Conservation (phyloP, 2,113 vertebrate genomes). For the Hippocampus guttulatus region DNA sequence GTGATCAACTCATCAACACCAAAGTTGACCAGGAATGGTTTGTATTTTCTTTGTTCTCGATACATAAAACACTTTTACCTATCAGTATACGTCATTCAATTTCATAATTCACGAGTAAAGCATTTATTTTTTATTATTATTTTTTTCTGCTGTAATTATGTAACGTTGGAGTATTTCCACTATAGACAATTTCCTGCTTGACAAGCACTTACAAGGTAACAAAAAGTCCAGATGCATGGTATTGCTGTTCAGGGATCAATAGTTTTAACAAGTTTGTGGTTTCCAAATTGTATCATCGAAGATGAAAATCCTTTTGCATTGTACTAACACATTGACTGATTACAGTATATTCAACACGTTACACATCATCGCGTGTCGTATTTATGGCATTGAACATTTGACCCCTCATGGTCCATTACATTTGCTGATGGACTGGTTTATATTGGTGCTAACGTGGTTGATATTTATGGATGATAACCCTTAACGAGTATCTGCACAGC, state of each 20-base stretch:
- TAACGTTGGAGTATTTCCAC: conserved; percentile 60
- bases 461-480: conserved; percentile 23
- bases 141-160: conserved; percentile 38
- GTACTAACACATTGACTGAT: conserved; percentile 41
- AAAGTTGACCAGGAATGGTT: conserved; percentile 88
- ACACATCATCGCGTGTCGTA: conserved; percentile 18
- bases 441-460: conserved; percentile 43
- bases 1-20: conserved; percentile 84
- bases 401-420: conserved; percentile 16
- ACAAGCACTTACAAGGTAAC: conserved; percentile 74
- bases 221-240: conserved; percentile 52
- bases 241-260: conserved; percentile 33
- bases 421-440: conserved; percentile 21
- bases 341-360: conserved; percentile 7
- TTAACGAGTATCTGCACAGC: conserved; percentile 3
- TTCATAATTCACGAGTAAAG: conserved; percentile 15
- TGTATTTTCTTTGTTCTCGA: conserved; percentile 32
- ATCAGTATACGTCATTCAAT: neutral
- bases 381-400: neutral
- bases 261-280: conserved; percentile 22
- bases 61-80: neutral
- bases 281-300: conserved; percentile 10
- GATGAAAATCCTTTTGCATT: neutral
- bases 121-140: neutral
- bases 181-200: conserved; percentile 68